Evolutionary conservation across 2,888 invertebrate genomes (phyloP).

Genomic region (Thymelicus sylvestris): DNA sequence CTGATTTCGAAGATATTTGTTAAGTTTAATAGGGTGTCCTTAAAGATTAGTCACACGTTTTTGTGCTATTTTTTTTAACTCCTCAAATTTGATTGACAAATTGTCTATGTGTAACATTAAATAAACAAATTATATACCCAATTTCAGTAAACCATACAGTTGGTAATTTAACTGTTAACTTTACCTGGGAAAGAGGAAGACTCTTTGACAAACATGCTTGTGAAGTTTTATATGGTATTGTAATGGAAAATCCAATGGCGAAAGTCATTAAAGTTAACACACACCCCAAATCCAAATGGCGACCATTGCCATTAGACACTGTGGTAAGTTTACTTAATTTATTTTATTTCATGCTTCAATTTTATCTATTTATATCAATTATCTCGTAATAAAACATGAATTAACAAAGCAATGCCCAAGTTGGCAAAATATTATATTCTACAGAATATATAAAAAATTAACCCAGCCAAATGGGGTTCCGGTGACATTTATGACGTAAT

Average conservation of each 20-base stretch:
- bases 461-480: too few species aligned
- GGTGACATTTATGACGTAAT: too few species aligned
- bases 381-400: too few species aligned
- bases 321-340: conserved; percentile 86
- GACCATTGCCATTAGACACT: conserved; percentile 97
- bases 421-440: too few species aligned
- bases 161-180: conserved; percentile 92
- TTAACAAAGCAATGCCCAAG: too few species aligned
- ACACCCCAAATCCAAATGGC: conserved; percentile 97
- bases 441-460: too few species aligned
- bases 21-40: too few species aligned
- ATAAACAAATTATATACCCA: not conserved
- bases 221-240: conserved; percentile 91
- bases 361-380: not conserved
- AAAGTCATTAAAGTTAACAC: conserved; percentile 90
- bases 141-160: conserved; percentile 90
- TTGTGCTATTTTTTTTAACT: too few species aligned
- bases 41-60: too few species aligned
- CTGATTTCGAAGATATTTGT: too few species aligned
- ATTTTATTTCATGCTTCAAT: conserved; percentile 35
- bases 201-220: conserved; percentile 95
- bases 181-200: conserved; percentile 93
- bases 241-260: conserved; percentile 89
- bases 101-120: too few species aligned
- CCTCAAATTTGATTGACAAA: too few species aligned